Conservation (phyloP, 64 coral and sea anemone species). For the Orbicella faveolata region DNA sequence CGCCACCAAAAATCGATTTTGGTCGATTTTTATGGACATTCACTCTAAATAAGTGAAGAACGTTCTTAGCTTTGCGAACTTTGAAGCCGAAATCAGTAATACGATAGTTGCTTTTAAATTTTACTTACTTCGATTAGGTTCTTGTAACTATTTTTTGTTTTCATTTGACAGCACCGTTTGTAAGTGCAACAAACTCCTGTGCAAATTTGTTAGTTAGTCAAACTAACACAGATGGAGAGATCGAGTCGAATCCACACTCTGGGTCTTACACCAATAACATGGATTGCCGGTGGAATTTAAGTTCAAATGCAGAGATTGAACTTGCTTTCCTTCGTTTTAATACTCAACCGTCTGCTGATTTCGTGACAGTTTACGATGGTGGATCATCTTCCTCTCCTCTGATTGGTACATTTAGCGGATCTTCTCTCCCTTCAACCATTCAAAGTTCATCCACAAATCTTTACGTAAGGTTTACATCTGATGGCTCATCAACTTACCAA, state of each 20-base stretch:
- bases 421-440: neutral
- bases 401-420: slow-evolving; percentile 16
- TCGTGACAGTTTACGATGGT: neutral
- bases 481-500: neutral
- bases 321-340: neutral
- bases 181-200: neutral
- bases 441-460: slow-evolving; percentile 8
- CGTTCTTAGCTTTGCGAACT: no score
- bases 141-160: neutral
- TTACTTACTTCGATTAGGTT: no score
- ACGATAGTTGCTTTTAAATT: no score
- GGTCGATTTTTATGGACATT: no score
- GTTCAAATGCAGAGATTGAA: neutral
- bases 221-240: neutral
- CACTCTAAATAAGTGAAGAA: no score
- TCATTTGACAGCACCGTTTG: neutral
- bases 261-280: neutral
- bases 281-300: neutral
- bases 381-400: neutral
- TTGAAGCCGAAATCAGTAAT: no score
- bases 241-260: neutral
- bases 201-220: neutral
- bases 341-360: neutral
- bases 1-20: no score
- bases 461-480: slow-evolving; percentile 12